These are phyloP conservation scores for Xiphias gladius DNA, from an alignment of 2,113 vertebrate genomes.

Conservation along the genomic window DNA sequence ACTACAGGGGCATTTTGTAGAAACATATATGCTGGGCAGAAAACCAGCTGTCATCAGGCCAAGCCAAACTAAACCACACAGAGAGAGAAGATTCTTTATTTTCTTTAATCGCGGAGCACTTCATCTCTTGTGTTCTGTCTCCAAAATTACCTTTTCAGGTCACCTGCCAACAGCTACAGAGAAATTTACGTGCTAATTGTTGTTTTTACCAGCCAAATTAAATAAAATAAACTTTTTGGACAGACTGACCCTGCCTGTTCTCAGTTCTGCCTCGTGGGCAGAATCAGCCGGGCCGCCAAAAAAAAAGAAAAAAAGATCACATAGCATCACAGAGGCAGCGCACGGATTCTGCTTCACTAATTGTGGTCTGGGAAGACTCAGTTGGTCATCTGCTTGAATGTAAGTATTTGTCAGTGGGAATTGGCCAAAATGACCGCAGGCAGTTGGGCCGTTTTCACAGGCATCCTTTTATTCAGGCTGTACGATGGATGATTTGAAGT, in stretches of 20 bases:
- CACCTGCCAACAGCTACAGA: not conserved
- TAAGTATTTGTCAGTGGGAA: not conserved
- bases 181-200: not conserved
- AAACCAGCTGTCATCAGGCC: conserved; percentile 5
- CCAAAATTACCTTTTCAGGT: not conserved
- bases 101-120: not conserved
- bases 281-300: not conserved
- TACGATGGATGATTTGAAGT: not conserved
- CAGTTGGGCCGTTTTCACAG: not conserved
- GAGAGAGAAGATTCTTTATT: not conserved
- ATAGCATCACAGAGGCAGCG: not conserved
- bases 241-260: no score
- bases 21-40: conserved; percentile 22
- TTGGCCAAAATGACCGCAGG: not conserved
- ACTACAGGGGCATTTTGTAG: conserved; percentile 1
- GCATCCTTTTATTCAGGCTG: no score
- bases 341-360: not conserved
- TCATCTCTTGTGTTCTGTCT: not conserved
- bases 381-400: not conserved
- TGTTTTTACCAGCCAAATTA: not conserved
- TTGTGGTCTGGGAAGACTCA: not conserved
- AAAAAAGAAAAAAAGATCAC: not conserved
- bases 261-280: not conserved
- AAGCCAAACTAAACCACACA: not conserved
- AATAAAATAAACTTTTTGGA: not conserved